phyloP scores from a whole-genome alignment of 1,140 invertebrate genomes.

The Euwallacea fornicatus region DNA sequence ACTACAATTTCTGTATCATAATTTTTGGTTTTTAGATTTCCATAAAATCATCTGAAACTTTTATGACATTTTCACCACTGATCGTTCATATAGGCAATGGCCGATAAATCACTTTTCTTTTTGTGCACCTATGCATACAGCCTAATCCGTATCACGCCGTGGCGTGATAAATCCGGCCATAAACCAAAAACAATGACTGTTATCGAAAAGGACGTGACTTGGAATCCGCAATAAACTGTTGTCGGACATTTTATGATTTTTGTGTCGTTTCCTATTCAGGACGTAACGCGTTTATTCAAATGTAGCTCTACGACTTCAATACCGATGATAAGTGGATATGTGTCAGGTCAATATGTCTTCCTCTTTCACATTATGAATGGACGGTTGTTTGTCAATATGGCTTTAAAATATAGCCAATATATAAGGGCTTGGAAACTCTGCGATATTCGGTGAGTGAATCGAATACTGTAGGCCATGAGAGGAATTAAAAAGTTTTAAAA shows the following conservation, averaged over 20 bases:
- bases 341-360: conserved; percentile 16
- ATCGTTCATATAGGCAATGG: background rate
- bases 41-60: background rate
- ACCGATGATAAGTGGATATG: conserved; percentile 12
- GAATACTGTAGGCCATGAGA: too few relatives aligned
- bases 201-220: conserved; percentile 32
- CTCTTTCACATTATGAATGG: background rate
- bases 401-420: too few relatives aligned
- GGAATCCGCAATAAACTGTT: conserved; percentile 27
- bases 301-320: conserved; percentile 12
- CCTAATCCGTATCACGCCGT: background rate
- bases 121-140: conserved; percentile 1
- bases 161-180: conserved; percentile 22
- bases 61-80: background rate
- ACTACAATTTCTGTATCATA: background rate
- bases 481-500: too few relatives aligned
- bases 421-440: too few relatives aligned
- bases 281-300: conserved; percentile 19
- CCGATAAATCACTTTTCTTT: conserved; percentile 7
- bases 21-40: background rate
- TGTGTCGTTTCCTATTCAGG: conserved; percentile 20
- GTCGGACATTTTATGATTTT: conserved; percentile 26
- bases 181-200: conserved; percentile 26
- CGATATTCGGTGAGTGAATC: too few relatives aligned
- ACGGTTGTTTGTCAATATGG: too few relatives aligned